phyloP scores from a whole-genome alignment of 2,797 vertebrate species.

The Anguilla megastoma region DNA sequence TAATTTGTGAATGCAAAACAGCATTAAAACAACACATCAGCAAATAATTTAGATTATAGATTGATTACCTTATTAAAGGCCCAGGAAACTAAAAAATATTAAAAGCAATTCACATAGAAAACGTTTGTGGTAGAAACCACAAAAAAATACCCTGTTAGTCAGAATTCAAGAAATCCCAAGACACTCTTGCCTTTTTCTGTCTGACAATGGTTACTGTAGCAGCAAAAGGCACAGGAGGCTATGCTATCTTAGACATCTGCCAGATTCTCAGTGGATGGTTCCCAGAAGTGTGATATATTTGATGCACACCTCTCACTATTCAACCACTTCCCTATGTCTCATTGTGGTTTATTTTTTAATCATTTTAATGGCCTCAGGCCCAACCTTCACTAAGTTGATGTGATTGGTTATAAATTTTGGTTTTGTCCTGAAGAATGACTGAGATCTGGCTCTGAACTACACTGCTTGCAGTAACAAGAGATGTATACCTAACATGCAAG shows the following conservation, averaged over 20 bases:
- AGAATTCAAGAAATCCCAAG: not conserved
- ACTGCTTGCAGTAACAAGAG: not conserved
- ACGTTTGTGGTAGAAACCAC: not conserved
- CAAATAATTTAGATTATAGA: no score
- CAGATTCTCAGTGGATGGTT: not conserved
- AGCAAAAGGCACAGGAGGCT: not conserved
- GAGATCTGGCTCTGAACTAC: not conserved
- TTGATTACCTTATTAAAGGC: no score
- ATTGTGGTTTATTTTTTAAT: not conserved
- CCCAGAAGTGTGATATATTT: not conserved
- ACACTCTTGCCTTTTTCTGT: not conserved
- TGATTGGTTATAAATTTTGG: not conserved
- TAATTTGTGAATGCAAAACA: no score
- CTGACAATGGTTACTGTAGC: not conserved
- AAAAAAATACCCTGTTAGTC: not conserved
- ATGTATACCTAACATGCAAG: not conserved
- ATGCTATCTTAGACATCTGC: not conserved
- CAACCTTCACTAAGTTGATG: not conserved
- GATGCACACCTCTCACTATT: not conserved
- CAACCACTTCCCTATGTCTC: not conserved
- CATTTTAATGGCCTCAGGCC: not conserved
- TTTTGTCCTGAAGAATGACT: not conserved
- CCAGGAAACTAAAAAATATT: not conserved
- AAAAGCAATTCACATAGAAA: not conserved
- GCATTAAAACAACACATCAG: no score